A percentile compares a stretch with the other conserved stretches of the same genome.
phyloP scores from a whole-genome alignment of 2,113 vertebrate genomes.

The Ciconia maguari region DNA sequence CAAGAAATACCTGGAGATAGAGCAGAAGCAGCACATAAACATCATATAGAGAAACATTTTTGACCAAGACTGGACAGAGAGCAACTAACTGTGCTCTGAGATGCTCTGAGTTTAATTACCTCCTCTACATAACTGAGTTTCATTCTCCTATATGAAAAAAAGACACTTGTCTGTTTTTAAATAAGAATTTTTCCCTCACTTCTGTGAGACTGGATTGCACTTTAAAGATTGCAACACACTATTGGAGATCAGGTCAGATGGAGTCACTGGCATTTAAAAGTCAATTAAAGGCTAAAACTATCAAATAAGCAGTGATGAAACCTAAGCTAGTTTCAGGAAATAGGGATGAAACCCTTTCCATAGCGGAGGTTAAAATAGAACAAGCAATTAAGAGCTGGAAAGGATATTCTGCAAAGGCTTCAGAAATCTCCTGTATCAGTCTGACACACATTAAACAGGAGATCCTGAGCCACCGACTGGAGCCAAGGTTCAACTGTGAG shows the following conservation, averaged over 20 bases:
- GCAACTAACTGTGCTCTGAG: not conserved
- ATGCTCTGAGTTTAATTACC: not conserved
- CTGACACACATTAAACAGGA: not conserved
- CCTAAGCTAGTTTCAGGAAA: not conserved
- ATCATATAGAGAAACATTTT: not conserved
- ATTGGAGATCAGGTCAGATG: not conserved
- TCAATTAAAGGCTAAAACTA: not conserved
- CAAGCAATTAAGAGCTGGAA: not conserved
- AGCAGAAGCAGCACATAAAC: not conserved
- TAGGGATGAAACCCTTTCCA: not conserved
- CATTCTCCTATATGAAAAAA: not conserved
- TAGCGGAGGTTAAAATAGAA: not conserved
- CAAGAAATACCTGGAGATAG: not conserved
- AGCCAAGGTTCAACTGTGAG: not conserved
- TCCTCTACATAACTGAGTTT: not conserved
- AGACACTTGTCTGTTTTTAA: not conserved
- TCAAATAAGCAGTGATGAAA: not conserved
- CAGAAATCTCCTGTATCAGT: not conserved
- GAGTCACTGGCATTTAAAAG: not conserved
- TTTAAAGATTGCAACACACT: not conserved
- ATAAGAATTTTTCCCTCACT: not conserved
- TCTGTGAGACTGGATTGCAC: not conserved
- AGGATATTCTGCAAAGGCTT: not conserved
- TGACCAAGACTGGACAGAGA: not conserved
- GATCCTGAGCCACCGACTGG: not conserved